These are phyloP conservation scores for Chrysochloris asiatica DNA, from an alignment of 2,113 vertebrate genomes.

Conservation along the genomic window DNA sequence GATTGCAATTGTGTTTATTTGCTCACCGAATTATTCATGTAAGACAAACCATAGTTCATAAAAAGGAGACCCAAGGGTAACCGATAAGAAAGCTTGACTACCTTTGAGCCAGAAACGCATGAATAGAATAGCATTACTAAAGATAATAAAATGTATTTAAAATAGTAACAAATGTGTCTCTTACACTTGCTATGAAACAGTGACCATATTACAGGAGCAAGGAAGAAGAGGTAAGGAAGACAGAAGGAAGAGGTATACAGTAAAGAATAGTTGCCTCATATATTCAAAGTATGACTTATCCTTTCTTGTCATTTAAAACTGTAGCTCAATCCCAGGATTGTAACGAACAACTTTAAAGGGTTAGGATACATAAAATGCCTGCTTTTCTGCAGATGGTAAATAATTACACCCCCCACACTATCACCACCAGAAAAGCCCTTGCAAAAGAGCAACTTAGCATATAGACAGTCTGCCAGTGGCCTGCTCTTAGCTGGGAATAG, in stretches of 20 bases:
- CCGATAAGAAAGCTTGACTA: constrained; percentile 22
- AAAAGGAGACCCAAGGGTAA: neutral
- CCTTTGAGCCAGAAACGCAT: constrained; percentile 55
- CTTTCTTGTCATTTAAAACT: constrained; percentile 26
- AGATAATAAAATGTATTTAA: neutral
- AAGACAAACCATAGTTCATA: constrained; percentile 40
- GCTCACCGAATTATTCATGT: constrained; percentile 42
- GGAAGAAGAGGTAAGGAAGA: neutral
- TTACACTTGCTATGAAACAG: neutral
- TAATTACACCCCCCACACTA: constrained; percentile 46
- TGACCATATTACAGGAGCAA: neutral
- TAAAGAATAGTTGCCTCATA: neutral
- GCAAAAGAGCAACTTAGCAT: constrained; percentile 69
- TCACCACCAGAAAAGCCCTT: constrained; percentile 52
- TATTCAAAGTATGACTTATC: neutral
- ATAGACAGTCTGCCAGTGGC: constrained; percentile 63
- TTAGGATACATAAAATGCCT: constrained; percentile 39
- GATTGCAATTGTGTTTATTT: constrained; percentile 44
- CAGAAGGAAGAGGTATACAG: neutral
- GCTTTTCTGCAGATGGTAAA: constrained; percentile 52
- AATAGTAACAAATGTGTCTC: neutral
- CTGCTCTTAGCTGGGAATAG: constrained; percentile 50
- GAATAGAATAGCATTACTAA: neutral
- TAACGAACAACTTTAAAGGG: constrained; percentile 15
- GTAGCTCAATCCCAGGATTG: neutral